phyloP scores from a whole-genome alignment of 2,113 vertebrate species.

The Dasyprocta punctata region DNA sequence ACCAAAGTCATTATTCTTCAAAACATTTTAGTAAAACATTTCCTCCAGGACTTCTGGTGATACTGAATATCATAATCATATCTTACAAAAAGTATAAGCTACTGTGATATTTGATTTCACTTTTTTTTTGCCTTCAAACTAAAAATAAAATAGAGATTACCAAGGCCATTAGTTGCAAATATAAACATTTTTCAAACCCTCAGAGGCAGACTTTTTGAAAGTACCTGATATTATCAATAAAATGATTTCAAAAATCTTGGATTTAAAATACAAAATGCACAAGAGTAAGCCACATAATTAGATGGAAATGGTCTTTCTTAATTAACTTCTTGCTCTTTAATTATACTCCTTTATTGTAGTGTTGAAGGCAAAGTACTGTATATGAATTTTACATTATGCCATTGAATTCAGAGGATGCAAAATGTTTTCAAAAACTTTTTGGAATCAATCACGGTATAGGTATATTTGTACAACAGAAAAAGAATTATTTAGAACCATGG shows the following conservation, averaged over 20 bases:
- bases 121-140: background rate
- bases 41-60: background rate
- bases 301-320: background rate
- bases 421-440: background rate
- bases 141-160: slow-evolving; percentile 1
- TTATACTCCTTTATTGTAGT: background rate
- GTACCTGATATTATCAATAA: background rate
- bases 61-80: background rate
- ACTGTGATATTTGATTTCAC: background rate
- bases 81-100: background rate
- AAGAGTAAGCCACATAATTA: background rate
- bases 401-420: background rate
- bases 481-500: background rate
- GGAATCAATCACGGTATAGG: background rate
- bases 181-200: background rate
- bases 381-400: background rate
- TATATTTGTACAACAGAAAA: background rate
- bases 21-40: background rate
- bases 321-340: background rate
- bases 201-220: background rate
- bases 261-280: background rate
- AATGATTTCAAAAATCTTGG: slow-evolving; percentile 1
- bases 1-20: background rate
- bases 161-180: background rate
- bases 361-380: background rate